phyloP scores from a whole-genome alignment of 2,113 vertebrate species.

The Fregata magnificens region DNA sequence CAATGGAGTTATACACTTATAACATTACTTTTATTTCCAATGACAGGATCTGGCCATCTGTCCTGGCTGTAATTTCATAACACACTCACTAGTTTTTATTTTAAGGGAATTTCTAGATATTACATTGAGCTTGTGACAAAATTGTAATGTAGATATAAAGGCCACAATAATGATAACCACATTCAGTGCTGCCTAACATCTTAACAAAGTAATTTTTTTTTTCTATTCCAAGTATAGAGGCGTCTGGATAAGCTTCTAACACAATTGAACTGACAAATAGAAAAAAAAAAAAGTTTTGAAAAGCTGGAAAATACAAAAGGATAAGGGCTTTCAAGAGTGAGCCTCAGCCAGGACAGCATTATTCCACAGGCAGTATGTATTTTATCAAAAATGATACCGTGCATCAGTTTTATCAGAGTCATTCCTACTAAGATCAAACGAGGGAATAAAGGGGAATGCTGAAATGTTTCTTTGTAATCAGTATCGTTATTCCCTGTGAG shows the following conservation, averaged over 20 bases:
- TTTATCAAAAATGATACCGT: slow-evolving; percentile 59
- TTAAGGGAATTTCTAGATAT: slow-evolving; percentile 84
- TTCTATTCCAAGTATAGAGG: slow-evolving; percentile 53
- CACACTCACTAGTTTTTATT: slow-evolving; percentile 84
- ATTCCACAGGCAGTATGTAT: slow-evolving; percentile 32
- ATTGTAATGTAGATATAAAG: slow-evolving; percentile 85
- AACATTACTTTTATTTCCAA: slow-evolving; percentile 88
- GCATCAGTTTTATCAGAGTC: slow-evolving; percentile 54
- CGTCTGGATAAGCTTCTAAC: slow-evolving; percentile 62
- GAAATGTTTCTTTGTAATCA: slow-evolving; percentile 67
- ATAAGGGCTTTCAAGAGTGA: slow-evolving; percentile 16
- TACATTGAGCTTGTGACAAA: slow-evolving; percentile 82
- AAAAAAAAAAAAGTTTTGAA: slow-evolving; percentile 52
- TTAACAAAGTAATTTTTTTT: slow-evolving; percentile 75
- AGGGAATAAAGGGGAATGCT: slow-evolving; percentile 49
- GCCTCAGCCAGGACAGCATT: slow-evolving; percentile 30
- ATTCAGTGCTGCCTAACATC: slow-evolving; percentile 79
- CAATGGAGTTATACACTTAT: slow-evolving; percentile 85
- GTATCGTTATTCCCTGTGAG: slow-evolving; percentile 32
- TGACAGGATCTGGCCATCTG: slow-evolving; percentile 86
- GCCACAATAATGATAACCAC: slow-evolving; percentile 83
- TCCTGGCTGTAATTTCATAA: slow-evolving; percentile 87
- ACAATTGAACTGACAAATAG: slow-evolving; percentile 73
- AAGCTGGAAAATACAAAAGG: slow-evolving; percentile 63
- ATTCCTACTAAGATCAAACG: slow-evolving; percentile 57